phyloP scores from a whole-genome alignment of 2,888 invertebrate genomes.

The Dichetophora obliterata region DNA sequence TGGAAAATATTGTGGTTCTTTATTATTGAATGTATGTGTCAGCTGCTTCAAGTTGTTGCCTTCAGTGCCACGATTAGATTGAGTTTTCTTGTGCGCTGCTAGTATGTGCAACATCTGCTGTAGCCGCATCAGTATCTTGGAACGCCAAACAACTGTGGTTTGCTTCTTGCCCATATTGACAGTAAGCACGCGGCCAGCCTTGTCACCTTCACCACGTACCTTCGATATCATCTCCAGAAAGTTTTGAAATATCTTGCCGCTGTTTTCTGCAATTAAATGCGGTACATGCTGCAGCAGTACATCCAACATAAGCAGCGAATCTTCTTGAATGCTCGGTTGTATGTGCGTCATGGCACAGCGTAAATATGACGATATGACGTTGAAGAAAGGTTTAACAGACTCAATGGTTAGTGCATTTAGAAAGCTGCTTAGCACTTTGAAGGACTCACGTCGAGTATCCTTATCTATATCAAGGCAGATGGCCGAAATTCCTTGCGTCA shows the following conservation, averaged over 20 bases:
- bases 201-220: slow-evolving; percentile 75
- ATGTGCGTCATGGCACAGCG: slow-evolving; percentile 94
- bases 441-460: slow-evolving; percentile 70
- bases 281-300: slow-evolving; percentile 79
- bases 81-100: slow-evolving; percentile 49
- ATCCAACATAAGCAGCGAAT: slow-evolving; percentile 84
- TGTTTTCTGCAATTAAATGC: slow-evolving; percentile 76
- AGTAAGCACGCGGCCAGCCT: slow-evolving; percentile 77
- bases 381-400: slow-evolving; percentile 77
- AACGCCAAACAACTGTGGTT: slow-evolving; percentile 84
- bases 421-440: slow-evolving; percentile 70
- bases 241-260: slow-evolving; percentile 80
- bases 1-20: slow-evolving; percentile 52
- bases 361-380: slow-evolving; percentile 82
- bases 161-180: slow-evolving; percentile 79
- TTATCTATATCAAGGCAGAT: slow-evolving; percentile 81
- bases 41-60: slow-evolving; percentile 60
- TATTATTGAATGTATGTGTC: slow-evolving; percentile 48
- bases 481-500: slow-evolving; percentile 79
- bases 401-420: slow-evolving; percentile 54
- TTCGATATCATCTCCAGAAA: slow-evolving; percentile 90
- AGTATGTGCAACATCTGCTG: slow-evolving; percentile 73
- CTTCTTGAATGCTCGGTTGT: slow-evolving; percentile 83
- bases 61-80: slow-evolving; percentile 3
- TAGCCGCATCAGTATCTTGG: slow-evolving; percentile 81